phyloP scores from a whole-genome alignment of 2,113 vertebrate species.

The Alethe castanea region DNA sequence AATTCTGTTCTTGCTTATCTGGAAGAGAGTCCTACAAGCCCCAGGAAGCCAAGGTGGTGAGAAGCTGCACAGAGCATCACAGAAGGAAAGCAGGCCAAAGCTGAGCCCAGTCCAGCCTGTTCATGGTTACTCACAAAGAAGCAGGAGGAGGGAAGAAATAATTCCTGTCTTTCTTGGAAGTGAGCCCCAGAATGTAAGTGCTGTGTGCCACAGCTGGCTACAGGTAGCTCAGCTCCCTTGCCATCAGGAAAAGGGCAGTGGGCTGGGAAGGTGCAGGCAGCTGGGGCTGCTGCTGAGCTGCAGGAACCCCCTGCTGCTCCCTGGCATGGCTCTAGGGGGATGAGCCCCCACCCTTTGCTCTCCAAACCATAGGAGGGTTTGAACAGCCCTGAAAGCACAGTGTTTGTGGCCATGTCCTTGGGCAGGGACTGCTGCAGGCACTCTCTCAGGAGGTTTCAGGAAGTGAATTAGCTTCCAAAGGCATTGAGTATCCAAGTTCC shows the following conservation, averaged over 20 bases:
- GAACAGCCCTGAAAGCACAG: neutral
- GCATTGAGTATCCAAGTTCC: neutral
- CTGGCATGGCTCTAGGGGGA: rapidly evolving
- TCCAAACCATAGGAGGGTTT: neutral
- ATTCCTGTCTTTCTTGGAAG: neutral
- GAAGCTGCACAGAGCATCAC: neutral
- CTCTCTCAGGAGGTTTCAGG: neutral
- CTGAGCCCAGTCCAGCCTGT: neutral
- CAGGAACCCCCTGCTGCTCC: rapidly evolving
- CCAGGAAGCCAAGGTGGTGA: neutral
- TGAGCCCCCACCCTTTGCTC: neutral
- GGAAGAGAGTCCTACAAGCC: neutral
- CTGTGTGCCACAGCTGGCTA: neutral
- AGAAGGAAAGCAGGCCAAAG: neutral
- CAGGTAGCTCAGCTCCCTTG: neutral
- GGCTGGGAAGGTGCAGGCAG: rapidly evolving
- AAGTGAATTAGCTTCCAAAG: neutral
- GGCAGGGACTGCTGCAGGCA: neutral
- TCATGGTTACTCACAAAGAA: neutral
- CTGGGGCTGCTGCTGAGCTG: neutral
- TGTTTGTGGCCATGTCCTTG: neutral
- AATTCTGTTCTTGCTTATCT: neutral
- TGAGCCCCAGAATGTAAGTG: neutral
- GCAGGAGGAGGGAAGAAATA: neutral
- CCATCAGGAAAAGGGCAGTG: neutral